Conservation (phyloP, 2,113 vertebrate genomes). For the Sylvietta virens region DNA sequence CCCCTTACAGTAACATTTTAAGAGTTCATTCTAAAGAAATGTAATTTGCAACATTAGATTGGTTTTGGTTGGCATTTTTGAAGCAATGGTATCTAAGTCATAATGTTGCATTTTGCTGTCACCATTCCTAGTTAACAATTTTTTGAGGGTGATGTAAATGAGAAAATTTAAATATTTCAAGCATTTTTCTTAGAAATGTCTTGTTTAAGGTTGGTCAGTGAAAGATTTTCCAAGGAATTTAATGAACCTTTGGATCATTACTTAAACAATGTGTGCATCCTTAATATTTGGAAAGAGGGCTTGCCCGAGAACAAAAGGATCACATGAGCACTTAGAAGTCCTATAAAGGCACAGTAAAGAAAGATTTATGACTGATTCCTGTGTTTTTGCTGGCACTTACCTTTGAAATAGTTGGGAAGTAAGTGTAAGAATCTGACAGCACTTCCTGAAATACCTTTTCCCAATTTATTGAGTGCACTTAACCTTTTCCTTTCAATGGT, state of each 20-base stretch:
- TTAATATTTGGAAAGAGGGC: background rate
- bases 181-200: background rate
- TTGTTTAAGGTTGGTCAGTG: background rate
- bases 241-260: background rate
- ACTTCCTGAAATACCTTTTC: conserved; percentile 3
- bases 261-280: background rate
- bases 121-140: background rate
- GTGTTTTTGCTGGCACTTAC: background rate
- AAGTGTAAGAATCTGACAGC: background rate
- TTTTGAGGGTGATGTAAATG: background rate
- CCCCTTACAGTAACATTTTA: background rate
- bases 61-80: background rate
- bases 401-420: conserved; percentile 23
- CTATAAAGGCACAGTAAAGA: background rate
- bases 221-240: background rate
- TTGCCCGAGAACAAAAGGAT: background rate
- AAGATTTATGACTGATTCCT: conserved; percentile 3
- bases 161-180: background rate
- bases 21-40: background rate
- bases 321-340: background rate
- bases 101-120: background rate
- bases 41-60: background rate
- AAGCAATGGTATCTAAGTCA: background rate
- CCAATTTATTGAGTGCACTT: background rate
- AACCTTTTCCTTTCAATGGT: background rate